A percentile compares a stretch with the other conserved stretches of the same genome.
These are phyloP conservation scores for Heliopora coerulea DNA, from an alignment of 92 coral and sea anemone species.

Conservation along the genomic window DNA sequence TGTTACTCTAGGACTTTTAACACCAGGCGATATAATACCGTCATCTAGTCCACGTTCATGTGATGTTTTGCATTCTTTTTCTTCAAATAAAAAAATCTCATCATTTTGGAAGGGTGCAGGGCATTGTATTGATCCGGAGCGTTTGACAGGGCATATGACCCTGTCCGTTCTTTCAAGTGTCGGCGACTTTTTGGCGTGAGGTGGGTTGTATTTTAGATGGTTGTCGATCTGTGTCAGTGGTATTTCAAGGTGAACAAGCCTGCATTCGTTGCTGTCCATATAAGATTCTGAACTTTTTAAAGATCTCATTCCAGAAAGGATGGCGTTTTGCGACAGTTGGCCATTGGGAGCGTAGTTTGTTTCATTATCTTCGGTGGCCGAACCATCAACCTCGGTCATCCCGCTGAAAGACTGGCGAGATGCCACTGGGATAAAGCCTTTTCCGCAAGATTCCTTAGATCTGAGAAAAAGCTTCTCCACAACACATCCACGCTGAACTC, in stretches of 20 bases:
- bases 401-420: background rate
- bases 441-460: background rate
- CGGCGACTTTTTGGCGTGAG: too few species aligned
- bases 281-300: too few species aligned
- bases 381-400: background rate
- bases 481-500: background rate
- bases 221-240: too few species aligned
- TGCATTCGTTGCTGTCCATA: background rate
- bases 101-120: background rate
- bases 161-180: too few species aligned
- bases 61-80: too few species aligned
- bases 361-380: background rate
- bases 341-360: background rate
- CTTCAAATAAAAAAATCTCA: background rate
- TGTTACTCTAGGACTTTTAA: too few species aligned
- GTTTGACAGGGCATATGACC: background rate
- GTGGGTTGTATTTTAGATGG: too few species aligned
- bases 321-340: too few species aligned
- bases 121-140: background rate
- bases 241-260: background rate
- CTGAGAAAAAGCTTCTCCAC: conserved; percentile 18
- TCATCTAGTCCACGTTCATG: too few species aligned
- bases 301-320: background rate
- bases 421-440: conserved; percentile 3
- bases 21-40: too few species aligned